phyloP scores from a whole-genome alignment of 2,113 vertebrate species.

The Bagarius yarrelli region DNA sequence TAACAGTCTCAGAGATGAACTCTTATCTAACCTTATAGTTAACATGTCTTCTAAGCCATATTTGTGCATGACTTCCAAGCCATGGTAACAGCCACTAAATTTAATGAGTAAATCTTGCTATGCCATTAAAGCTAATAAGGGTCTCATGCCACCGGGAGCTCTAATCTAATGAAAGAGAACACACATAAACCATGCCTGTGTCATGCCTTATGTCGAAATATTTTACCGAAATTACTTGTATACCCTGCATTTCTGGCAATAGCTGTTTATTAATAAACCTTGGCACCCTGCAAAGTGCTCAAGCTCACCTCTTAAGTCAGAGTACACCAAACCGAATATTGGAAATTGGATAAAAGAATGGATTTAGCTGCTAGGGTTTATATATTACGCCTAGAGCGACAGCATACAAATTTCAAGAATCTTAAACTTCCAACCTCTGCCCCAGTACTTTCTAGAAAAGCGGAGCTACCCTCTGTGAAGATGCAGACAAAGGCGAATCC shows the following conservation, averaged over 20 bases:
- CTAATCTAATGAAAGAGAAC: neutral
- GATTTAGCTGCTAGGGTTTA: neutral
- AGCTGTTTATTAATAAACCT: neutral
- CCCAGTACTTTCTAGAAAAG: neutral
- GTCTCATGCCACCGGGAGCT: neutral
- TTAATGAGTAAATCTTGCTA: neutral
- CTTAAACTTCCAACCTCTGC: neutral
- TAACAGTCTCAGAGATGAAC: neutral
- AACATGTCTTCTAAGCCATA: neutral
- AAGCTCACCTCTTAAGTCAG: neutral
- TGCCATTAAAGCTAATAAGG: constrained; percentile 11
- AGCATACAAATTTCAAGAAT: constrained; percentile 12
- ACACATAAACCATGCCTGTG: neutral
- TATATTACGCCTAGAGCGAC: constrained; percentile 1
- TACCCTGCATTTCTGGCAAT: neutral
- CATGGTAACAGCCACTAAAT: neutral
- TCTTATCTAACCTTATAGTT: neutral
- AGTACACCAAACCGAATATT: neutral
- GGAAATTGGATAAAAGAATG: neutral
- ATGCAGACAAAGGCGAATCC: no score
- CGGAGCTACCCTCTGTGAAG: neutral
- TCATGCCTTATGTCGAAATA: neutral
- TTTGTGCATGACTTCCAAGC: neutral
- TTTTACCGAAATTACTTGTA: neutral
- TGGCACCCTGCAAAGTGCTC: neutral